Conservation (phyloP, 2,113 vertebrate genomes). For the Brachyhypopomus gauderio region DNA sequence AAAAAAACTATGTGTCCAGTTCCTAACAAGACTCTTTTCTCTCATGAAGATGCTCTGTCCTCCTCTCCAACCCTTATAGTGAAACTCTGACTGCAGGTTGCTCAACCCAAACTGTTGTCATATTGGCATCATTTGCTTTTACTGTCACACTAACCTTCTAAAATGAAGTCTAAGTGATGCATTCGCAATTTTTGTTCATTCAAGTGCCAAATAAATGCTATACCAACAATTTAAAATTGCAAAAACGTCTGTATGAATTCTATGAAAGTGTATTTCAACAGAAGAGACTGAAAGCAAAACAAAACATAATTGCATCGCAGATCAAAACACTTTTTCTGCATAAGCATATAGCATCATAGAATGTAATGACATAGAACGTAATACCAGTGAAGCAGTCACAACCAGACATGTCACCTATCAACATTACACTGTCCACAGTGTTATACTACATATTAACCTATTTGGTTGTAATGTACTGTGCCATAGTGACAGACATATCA, state of each 20-base stretch:
- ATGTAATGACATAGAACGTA: no score
- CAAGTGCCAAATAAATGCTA: conserved; percentile 4
- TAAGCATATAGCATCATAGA: neutral
- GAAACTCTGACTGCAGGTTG: conserved; percentile 22
- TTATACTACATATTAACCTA: no score
- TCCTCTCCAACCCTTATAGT: neutral
- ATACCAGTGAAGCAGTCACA: no score
- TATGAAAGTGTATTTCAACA: neutral
- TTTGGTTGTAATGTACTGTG: no score
- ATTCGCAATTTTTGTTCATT: conserved; percentile 13
- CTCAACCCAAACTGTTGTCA: conserved; percentile 12
- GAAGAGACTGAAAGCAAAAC: neutral
- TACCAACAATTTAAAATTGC: neutral
- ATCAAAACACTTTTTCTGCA: neutral
- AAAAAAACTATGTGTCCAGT: conserved; percentile 28
- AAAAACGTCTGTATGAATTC: neutral
- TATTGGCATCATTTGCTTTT: conserved; percentile 19
- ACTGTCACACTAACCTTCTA: conserved; percentile 2
- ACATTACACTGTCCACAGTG: no score
- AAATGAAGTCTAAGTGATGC: conserved; percentile 32
- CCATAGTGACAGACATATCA: no score
- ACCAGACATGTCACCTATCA: no score
- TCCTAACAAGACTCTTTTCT: conserved; percentile 37
- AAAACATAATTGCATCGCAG: neutral
- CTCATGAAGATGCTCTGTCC: conserved; percentile 2